phyloP scores from a whole-genome alignment of 2,888 invertebrate genomes.

The Nephrotoma flavescens region DNA sequence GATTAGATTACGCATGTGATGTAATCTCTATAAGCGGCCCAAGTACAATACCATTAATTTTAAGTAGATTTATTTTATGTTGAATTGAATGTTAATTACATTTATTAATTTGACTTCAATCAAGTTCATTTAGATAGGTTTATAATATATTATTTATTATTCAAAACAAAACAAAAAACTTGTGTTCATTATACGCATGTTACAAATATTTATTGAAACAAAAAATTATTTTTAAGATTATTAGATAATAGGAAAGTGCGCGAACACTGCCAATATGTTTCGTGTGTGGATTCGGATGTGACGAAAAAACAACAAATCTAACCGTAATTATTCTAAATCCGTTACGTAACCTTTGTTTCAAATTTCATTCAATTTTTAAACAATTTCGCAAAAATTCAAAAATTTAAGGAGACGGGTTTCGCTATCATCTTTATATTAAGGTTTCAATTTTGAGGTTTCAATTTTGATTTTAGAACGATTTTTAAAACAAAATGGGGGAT shows the following conservation, averaged over 20 bases:
- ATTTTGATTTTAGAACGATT: too few species aligned
- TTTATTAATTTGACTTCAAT: neutral
- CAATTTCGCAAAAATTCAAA: too few species aligned
- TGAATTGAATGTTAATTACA: neutral
- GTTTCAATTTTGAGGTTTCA: too few species aligned
- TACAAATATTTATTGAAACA: neutral
- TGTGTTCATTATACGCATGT: neutral
- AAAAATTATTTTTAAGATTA: neutral
- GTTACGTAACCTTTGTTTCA: too few species aligned
- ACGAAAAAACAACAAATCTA: too few species aligned
- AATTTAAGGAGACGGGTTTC: too few species aligned
- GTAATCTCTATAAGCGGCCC: neutral
- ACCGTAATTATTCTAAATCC: too few species aligned
- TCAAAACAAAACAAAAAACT: neutral
- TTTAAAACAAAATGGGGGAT: too few species aligned
- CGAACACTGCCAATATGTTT: neutral
- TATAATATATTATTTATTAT: neutral
- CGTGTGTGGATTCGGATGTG: neutral
- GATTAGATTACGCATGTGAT: neutral
- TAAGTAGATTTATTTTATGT: neutral
- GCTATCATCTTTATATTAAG: too few species aligned
- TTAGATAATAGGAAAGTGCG: neutral
- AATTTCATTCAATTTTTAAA: too few species aligned
- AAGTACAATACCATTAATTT: neutral
- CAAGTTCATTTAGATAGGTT: neutral